These are phyloP conservation scores for Lethocerus indicus DNA, from an alignment of 1,140 invertebrate species.

Conservation along the genomic window DNA sequence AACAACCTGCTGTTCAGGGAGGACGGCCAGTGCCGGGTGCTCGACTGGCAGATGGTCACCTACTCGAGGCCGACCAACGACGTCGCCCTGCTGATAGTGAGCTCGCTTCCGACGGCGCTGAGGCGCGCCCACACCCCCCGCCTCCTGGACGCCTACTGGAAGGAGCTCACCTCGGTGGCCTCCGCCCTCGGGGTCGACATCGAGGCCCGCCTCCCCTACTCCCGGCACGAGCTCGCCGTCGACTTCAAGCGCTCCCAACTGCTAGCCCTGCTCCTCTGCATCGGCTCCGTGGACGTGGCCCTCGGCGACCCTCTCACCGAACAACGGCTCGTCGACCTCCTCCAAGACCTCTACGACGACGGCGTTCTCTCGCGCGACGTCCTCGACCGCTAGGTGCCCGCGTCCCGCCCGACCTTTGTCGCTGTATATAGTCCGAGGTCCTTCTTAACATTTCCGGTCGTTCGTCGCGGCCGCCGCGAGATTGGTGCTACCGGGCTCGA, in stretches of 20 bases:
- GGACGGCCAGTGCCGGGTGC: slow-evolving; percentile 37
- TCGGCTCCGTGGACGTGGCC: slow-evolving; percentile 60
- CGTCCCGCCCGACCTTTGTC: neutral
- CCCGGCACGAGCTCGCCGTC: slow-evolving; percentile 31
- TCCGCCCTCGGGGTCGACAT: slow-evolving; percentile 39
- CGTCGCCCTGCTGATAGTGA: slow-evolving; percentile 56
- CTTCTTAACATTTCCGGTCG: too few relatives aligned
- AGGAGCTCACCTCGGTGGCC: slow-evolving; percentile 32
- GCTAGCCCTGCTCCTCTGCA: slow-evolving; percentile 52
- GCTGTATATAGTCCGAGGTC: neutral
- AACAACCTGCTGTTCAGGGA: slow-evolving; percentile 57
- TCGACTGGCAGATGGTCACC: slow-evolving; percentile 72
- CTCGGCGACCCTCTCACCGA: slow-evolving; percentile 48
- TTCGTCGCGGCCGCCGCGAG: too few relatives aligned
- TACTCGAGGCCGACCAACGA: slow-evolving; percentile 61
- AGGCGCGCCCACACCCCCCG: slow-evolving; percentile 37
- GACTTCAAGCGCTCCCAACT: slow-evolving; percentile 55
- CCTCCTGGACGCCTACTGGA: slow-evolving; percentile 51
- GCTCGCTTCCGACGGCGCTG: slow-evolving; percentile 50
- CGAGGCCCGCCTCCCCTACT: slow-evolving; percentile 34
- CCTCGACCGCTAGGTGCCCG: slow-evolving; percentile 14
- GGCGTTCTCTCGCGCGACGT: slow-evolving; percentile 27
- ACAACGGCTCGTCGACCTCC: slow-evolving; percentile 38
- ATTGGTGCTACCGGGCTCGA: too few relatives aligned
- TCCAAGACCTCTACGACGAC: slow-evolving; percentile 39